Evolutionary conservation across 1,140 invertebrate genomes (phyloP).

Genomic region (Schmidtea mediterranea): DNA sequence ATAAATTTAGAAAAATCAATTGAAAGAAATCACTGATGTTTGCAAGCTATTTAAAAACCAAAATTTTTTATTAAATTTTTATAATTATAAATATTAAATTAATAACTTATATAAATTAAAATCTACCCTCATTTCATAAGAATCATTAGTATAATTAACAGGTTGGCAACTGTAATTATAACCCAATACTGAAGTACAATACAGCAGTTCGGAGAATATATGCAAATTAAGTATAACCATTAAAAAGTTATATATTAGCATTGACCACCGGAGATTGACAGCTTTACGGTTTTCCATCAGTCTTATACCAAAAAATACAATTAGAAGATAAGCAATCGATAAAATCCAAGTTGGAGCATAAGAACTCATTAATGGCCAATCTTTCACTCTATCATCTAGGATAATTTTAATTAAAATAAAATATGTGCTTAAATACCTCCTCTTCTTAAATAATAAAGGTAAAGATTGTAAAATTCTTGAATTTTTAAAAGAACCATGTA

Average conservation of each 20-base stretch:
- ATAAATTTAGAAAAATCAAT: too few species aligned
- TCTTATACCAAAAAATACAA: slow-evolving; percentile 45
- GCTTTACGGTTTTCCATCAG: slow-evolving; percentile 52
- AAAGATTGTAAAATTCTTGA: too few species aligned
- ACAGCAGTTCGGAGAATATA: slow-evolving; percentile 46
- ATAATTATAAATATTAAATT: too few species aligned
- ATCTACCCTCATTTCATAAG: slow-evolving; percentile 50
- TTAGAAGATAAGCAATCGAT: slow-evolving; percentile 49
- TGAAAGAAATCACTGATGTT: too few species aligned
- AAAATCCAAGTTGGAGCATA: slow-evolving; percentile 55
- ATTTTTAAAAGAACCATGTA: too few species aligned
- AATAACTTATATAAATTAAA: too few species aligned
- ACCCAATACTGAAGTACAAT: slow-evolving; percentile 40
- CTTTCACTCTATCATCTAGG: slow-evolving; percentile 55
- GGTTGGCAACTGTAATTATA: slow-evolving; percentile 64
- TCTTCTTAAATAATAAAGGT: too few species aligned
- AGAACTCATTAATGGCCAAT: slow-evolving; percentile 65
- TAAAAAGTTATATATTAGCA: slow-evolving; percentile 56
- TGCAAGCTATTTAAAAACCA: too few species aligned
- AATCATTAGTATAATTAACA: slow-evolving; percentile 51
- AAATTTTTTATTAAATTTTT: too few species aligned
- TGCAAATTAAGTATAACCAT: slow-evolving; percentile 58
- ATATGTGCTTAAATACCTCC: neutral
- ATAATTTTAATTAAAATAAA: neutral
- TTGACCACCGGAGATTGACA: slow-evolving; percentile 42